Conservation (phyloP, 2,888 invertebrate genomes). For the Gerris lacustris region DNA sequence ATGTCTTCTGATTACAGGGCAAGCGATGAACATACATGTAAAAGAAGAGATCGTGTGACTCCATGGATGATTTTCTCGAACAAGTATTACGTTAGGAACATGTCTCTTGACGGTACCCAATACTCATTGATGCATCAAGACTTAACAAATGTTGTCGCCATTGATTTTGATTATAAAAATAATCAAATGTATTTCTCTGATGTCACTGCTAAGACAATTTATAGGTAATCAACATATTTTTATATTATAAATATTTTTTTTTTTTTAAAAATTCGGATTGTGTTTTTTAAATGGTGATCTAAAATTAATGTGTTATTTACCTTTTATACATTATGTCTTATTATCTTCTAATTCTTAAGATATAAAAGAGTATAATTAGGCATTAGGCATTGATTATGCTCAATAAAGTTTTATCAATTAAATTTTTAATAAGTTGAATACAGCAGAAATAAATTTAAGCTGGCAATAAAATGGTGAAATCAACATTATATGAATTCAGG, state of each 20-base stretch:
- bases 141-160: slow-evolving; percentile 88
- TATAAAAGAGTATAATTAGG: too few relatives aligned
- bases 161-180: slow-evolving; percentile 80
- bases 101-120: slow-evolving; percentile 74
- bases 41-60: slow-evolving; percentile 62
- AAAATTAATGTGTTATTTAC: too few relatives aligned
- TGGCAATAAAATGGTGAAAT: too few relatives aligned
- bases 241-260: background rate
- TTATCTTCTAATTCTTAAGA: too few relatives aligned
- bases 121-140: slow-evolving; percentile 88
- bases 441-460: too few relatives aligned
- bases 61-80: slow-evolving; percentile 93
- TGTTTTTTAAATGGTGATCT: too few relatives aligned
- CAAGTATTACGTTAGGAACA: slow-evolving; percentile 92
- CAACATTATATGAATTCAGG: too few relatives aligned
- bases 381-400: too few relatives aligned
- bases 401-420: too few relatives aligned
- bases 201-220: slow-evolving; percentile 89
- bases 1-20: slow-evolving; percentile 19
- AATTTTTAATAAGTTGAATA: too few relatives aligned
- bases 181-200: slow-evolving; percentile 90
- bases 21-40: slow-evolving; percentile 76
- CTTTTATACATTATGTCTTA: too few relatives aligned
- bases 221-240: slow-evolving; percentile 43
- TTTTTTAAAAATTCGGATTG: background rate